phyloP scores from a whole-genome alignment of 1,140 invertebrate genomes.

The Macrobrachium rosenbergii region DNA sequence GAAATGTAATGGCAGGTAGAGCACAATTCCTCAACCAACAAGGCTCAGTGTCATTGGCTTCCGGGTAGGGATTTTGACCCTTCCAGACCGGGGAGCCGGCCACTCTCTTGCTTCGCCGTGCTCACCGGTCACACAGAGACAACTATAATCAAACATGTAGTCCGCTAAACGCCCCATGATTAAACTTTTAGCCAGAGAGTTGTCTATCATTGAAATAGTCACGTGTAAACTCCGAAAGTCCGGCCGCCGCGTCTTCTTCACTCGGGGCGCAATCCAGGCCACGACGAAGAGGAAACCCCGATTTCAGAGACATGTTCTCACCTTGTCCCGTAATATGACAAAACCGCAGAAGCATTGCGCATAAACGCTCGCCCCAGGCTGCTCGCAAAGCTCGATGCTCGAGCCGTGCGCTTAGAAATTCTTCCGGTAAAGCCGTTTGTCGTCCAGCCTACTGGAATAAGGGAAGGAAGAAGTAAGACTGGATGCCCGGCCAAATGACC shows the following conservation, averaged over 20 bases:
- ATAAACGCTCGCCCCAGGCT: too few relatives aligned
- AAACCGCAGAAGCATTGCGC: too few relatives aligned
- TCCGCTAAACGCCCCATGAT: conserved; percentile 57
- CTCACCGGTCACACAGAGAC: conserved; percentile 57
- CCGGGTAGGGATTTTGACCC: conserved; percentile 29
- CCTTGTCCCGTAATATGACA: too few relatives aligned
- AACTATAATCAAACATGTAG: conserved; percentile 61
- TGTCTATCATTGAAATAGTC: conserved; percentile 53
- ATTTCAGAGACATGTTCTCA: background rate
- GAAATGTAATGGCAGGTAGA: conserved; percentile 13
- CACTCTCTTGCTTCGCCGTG: conserved; percentile 28
- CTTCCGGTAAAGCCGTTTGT: too few relatives aligned
- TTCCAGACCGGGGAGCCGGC: background rate
- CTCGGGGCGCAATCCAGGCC: conserved; percentile 16
- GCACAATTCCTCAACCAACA: background rate
- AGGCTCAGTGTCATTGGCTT: background rate
- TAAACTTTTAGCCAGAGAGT: conserved; percentile 54
- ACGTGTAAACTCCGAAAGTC: conserved; percentile 2
- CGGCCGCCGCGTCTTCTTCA: conserved; percentile 21
- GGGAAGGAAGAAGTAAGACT: background rate
- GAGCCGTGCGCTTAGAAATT: too few relatives aligned
- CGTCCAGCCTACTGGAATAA: background rate
- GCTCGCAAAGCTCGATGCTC: too few relatives aligned
- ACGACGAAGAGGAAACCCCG: conserved; percentile 15
- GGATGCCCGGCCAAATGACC: conserved; percentile 36